phyloP scores from a whole-genome alignment of 2,797 vertebrate genomes.

The Phoxinus dragarum region DNA sequence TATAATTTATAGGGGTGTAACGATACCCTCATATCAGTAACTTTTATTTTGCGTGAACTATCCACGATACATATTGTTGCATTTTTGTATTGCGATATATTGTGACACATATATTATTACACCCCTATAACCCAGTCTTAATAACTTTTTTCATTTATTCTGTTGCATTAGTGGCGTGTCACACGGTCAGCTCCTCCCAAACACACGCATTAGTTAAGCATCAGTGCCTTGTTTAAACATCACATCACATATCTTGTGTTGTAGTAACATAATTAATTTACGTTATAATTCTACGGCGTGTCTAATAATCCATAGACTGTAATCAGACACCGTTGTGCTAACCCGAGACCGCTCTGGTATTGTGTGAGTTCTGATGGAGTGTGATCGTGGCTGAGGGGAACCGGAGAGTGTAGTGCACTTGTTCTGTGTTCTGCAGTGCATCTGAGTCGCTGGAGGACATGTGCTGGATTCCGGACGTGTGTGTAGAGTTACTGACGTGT shows the following conservation, averaged over 20 bases:
- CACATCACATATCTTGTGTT: neutral
- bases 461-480: constrained; percentile 56
- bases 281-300: neutral
- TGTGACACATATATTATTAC: no score
- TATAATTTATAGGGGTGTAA: no score
- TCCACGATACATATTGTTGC: no score
- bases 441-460: constrained; percentile 34
- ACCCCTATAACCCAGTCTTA: no score
- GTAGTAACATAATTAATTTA: neutral
- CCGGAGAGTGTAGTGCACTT: neutral
- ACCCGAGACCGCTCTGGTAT: neutral
- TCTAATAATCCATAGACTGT: neutral
- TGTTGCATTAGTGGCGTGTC: neutral
- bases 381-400: neutral
- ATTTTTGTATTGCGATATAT: no score
- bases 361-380: neutral
- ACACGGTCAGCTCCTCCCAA: neutral
- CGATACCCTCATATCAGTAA: no score
- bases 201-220: neutral
- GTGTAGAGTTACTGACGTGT: constrained; percentile 53
- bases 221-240: neutral
- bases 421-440: no score
- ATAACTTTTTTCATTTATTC: no score
- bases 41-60: no score
- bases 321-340: neutral